Evolutionary conservation across 1,140 invertebrate species (phyloP).

Genomic region (Trichoplusia ni): DNA sequence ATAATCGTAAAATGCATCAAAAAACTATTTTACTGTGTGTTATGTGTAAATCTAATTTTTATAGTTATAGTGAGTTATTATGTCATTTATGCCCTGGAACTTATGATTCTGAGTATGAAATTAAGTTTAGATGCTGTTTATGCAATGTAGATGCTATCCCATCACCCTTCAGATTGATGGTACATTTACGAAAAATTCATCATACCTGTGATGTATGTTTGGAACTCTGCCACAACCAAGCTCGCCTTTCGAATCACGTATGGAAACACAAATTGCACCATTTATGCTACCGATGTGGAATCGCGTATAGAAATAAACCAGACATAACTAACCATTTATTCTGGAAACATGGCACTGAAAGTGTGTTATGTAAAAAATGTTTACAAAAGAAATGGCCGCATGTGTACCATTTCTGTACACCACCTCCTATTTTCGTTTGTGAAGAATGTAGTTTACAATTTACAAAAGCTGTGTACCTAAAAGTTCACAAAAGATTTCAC

Average conservation of each 20-base stretch:
- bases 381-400: conserved; percentile 94
- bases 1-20: conserved; percentile 92
- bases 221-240: conserved; percentile 89
- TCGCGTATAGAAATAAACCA: conserved; percentile 92
- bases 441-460: conserved; percentile 90
- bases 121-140: conserved; percentile 87
- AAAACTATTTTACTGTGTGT: conserved; percentile 90
- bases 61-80: conserved; percentile 91
- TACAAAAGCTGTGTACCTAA: conserved; percentile 88
- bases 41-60: conserved; percentile 93
- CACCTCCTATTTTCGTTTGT: conserved; percentile 88
- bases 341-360: conserved; percentile 95
- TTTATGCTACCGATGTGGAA: conserved; percentile 91
- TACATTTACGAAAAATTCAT: conserved; percentile 91
- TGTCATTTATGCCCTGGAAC: conserved; percentile 92
- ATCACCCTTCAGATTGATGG: conserved; percentile 92
- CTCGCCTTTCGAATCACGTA: conserved; percentile 90
- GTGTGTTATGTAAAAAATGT: conserved; percentile 91
- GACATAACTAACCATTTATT: conserved; percentile 94
- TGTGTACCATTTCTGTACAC: conserved; percentile 94
- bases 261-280: conserved; percentile 94
- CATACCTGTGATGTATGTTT: conserved; percentile 92
- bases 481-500: conserved; percentile 91
- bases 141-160: conserved; percentile 88
- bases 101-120: conserved; percentile 85